Evolutionary conservation across 2,888 invertebrate species (phyloP).

Genomic region (Hyalella azteca): DNA sequence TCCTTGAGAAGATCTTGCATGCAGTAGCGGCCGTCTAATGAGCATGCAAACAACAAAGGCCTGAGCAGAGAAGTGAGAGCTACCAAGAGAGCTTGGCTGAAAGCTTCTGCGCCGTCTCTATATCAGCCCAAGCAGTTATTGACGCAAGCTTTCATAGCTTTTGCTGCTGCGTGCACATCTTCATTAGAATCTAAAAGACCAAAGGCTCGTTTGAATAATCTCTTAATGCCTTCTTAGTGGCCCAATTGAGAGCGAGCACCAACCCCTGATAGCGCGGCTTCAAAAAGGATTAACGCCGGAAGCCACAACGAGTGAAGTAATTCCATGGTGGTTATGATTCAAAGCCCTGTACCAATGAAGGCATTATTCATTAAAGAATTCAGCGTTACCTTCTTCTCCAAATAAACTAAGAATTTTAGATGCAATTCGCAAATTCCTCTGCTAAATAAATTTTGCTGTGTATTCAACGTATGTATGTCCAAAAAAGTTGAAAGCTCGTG

Average conservation of each 20-base stretch:
- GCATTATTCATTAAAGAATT: no score
- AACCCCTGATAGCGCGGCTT: background rate
- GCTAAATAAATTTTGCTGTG: no score
- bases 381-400: no score
- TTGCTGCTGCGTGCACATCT: background rate
- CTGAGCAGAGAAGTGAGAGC: background rate
- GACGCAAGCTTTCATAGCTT: background rate
- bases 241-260: constrained; percentile 10
- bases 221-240: constrained; percentile 30
- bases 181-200: constrained; percentile 35
- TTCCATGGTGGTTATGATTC: background rate
- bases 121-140: constrained; percentile 20
- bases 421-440: no score
- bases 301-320: background rate
- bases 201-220: constrained; percentile 29
- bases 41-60: constrained; percentile 7
- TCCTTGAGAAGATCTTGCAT: no score
- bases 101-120: background rate
- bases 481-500: no score
- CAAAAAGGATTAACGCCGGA: background rate
- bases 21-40: background rate
- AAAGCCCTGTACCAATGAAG: no score
- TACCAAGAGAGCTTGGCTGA: no score
- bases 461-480: no score
- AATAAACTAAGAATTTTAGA: no score